Evolutionary conservation across 1,140 invertebrate species (phyloP), one percentile per base, ranked within the genome.

Genomic region (Campoletis sonorensis): DNA sequence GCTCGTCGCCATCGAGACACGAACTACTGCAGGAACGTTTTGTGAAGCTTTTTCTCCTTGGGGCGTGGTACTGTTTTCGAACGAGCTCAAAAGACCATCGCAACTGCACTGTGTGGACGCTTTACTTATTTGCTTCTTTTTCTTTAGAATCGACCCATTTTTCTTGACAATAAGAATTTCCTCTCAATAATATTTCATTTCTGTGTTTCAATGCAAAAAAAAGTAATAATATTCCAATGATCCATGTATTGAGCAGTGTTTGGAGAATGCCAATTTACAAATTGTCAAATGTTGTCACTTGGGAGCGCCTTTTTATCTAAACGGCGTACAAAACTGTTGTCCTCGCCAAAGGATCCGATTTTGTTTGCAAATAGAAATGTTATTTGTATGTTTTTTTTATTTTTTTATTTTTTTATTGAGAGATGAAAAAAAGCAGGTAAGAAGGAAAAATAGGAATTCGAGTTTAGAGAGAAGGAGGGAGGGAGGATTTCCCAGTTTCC

Each of bases 401-500:
- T n/a, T 21, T 58, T 58, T 21, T 3, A 4, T 21, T 1, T 58
- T n/a, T 21, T 58, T 58, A 2, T 21, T 8, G 54, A 58, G 8
- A 7, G 4, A 58, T 58, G 54, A 58, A 21, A 21, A 58, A 23
- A 4, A 58, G 7, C 5, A 58, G 21, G 18, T 58, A n/a, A 4
- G 7, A n/a, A 58, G 11, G 21, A 21, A 58, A 58, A 58, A n/a
- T 58, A 23, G 54, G 54, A 45, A 45, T 58, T 23, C n/a, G 8
- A 58, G 18, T 58, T 58, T n/a, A 58, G 21, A 54, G 45, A 71
- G 73, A 70, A 81, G 54, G 76, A 76, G 58, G 79, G 68, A 80
- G 81, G 21, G 21, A 64, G 23, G 21, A 5, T 85, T 85, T 54
- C 79, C 75, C 67, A 70, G 80, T 72, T 27, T 77, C 30, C 82